Base-by-base conservation (phyloP, 2,888 invertebrate species). In the Oxycera nigricornis region DNA sequence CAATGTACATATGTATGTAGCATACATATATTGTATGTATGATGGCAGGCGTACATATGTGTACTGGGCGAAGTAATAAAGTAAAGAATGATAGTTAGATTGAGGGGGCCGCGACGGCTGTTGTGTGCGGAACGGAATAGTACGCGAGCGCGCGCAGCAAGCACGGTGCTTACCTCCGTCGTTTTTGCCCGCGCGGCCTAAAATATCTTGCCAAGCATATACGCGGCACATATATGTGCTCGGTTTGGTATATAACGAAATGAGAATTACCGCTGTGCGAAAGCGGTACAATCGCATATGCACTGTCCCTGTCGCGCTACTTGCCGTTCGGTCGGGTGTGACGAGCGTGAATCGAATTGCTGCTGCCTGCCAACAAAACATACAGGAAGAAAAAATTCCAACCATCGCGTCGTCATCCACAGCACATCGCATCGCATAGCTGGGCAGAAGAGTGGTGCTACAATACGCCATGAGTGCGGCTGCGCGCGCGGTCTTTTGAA, bases 101-200 rank as follows among this genome's bases (percentile, higher is more conserved):
- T 41, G 28, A 41, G 22, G 61, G 65, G 65, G 65, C 39, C n/a
- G n/a, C n/a, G n/a, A n/a, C n/a, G 46, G 52, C 55, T 52, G 70
- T 70, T 70, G 70, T 68, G 68, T 52, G 70, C 70, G 70, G 70
- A 55, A 70, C 70, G 70, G 70, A 31, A 55, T 52, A 22, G 20
- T 52, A 70, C 70, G 70, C 22, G 55, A 65, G 52, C 22, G 26
- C 28, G 68, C 52, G 68, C 62, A 24, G 70, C 35, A 46, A n/a
- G 11, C 20, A n/a, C 39, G 70, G 70, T 52, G 50, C 41, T 39
- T 17, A 24, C 24, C 55, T 22, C 22, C 22, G 6, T 11, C 55
- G 55, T 41, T 24, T 17, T 39, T 65, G 3, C 11, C 28, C 52
- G 52, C 26, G 68, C 35, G 24, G 22, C 41, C 30, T n/a, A 46